Evolutionary conservation across 2,797 vertebrate genomes (phyloP).

Genomic region (Pseudotriccus pelzelni): DNA sequence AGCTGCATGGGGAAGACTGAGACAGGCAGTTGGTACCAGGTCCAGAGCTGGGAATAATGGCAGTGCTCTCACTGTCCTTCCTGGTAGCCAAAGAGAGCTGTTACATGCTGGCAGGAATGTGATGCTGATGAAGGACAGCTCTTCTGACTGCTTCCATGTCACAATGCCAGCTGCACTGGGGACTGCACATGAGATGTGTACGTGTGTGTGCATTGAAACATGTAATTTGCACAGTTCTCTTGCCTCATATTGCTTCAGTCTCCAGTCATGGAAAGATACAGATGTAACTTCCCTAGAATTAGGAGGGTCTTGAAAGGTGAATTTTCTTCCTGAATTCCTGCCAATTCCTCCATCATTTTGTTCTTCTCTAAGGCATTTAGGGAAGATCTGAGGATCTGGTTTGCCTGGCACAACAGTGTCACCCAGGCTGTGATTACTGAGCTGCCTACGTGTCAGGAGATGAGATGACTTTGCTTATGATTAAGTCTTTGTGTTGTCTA

Average conservation of each 20-base stretch:
- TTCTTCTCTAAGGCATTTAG: background rate
- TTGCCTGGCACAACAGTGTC: background rate
- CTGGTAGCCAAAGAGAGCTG: background rate
- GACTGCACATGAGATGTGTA: background rate
- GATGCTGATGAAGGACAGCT: background rate
- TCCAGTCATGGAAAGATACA: background rate
- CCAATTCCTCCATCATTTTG: background rate
- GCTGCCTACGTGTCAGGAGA: background rate
- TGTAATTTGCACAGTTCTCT: background rate
- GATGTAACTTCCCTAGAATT: background rate
- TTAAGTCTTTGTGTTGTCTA: background rate
- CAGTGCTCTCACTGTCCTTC: background rate
- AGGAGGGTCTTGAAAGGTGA: background rate
- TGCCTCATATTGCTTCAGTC: background rate
- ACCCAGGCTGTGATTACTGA: background rate
- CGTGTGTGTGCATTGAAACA: accelerated
- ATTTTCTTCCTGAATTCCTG: background rate
- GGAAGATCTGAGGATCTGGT: background rate
- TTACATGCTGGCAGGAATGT: background rate
- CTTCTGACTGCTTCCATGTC: background rate
- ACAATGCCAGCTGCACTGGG: accelerated
- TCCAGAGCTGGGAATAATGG: background rate
- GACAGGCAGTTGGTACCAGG: background rate
- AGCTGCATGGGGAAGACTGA: background rate
- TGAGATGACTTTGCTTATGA: background rate